Evolutionary conservation across 92 coral and sea anemone genomes (phyloP).

Genomic region (Bergia puertoricense): DNA sequence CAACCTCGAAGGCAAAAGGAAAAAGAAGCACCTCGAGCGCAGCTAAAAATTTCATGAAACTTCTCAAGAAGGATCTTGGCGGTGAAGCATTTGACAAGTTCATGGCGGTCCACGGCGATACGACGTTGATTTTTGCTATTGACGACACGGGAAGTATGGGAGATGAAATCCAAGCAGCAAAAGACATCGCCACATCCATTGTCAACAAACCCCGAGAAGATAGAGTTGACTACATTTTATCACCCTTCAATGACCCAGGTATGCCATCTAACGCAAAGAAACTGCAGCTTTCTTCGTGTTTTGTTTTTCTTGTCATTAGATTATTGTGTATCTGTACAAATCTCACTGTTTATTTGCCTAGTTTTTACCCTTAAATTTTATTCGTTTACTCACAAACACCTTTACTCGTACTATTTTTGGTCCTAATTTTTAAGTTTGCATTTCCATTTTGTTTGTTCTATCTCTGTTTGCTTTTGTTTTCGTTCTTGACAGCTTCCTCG

Average conservation of each 20-base stretch:
- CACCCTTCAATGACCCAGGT: conserved; percentile 71
- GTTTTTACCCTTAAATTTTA: too few species aligned
- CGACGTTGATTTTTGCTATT: conserved; percentile 60
- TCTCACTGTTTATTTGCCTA: too few species aligned
- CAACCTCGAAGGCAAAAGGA: conserved; percentile 19
- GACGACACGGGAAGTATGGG: conserved; percentile 73
- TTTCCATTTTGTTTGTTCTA: too few species aligned
- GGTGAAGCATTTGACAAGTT: conserved; percentile 50
- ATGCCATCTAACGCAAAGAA: not conserved
- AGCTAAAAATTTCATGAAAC: conserved; percentile 51
- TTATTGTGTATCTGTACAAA: too few species aligned
- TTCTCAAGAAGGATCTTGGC: conserved; percentile 54
- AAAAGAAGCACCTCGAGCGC: conserved; percentile 36
- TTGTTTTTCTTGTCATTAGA: not conserved
- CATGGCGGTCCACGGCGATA: conserved; percentile 51
- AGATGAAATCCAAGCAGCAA: conserved; percentile 53
- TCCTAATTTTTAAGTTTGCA: too few species aligned
- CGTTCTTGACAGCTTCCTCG: too few species aligned
- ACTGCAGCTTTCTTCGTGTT: not conserved
- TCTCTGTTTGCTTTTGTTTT: too few species aligned
- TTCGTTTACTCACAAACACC: too few species aligned
- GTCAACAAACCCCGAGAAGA: conserved; percentile 39
- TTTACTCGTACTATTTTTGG: too few species aligned
- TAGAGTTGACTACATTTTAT: conserved; percentile 46
- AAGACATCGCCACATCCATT: conserved; percentile 46